Evolutionary conservation across 2,888 invertebrate species (phyloP).

Genomic region (Oligia strigilis): DNA sequence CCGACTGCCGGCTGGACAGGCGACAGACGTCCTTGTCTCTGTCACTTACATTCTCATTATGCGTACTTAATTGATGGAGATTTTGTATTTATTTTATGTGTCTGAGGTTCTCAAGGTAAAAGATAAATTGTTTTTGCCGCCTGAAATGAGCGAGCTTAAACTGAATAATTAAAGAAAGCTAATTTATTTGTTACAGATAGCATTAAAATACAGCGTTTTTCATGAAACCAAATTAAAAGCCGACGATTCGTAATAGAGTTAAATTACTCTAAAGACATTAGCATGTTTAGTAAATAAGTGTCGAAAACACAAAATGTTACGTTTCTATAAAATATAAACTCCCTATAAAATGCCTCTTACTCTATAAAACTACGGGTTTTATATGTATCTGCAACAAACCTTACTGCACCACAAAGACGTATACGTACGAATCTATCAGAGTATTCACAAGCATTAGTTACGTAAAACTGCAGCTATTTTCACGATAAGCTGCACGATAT

Average conservation of each 20-base stretch:
- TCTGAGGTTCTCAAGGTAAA: slow-evolving; percentile 23
- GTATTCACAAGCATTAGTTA: slow-evolving; percentile 14
- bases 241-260: not conserved
- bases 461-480: slow-evolving; percentile 5
- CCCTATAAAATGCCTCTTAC: not conserved
- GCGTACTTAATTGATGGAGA: slow-evolving; percentile 7
- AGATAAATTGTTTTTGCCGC: not conserved
- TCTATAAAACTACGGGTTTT: not conserved
- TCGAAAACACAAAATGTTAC: not conserved
- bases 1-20: slow-evolving; percentile 18
- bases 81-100: slow-evolving; percentile 30
- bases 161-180: not conserved
- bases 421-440: not conserved
- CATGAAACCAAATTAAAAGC: not conserved
- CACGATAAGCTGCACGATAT: slow-evolving; percentile 3
- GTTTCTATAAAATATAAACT: not conserved
- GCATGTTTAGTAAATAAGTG: no score
- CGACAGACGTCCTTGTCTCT: slow-evolving; percentile 25
- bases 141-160: slow-evolving; percentile 4
- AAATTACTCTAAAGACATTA: not conserved
- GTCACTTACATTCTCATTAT: slow-evolving; percentile 15
- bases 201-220: not conserved
- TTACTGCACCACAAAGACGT: not conserved
- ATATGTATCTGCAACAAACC: not conserved
- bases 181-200: not conserved